Conservation (phyloP, 2,113 vertebrate genomes). For the Pluvianellus socialis region DNA sequence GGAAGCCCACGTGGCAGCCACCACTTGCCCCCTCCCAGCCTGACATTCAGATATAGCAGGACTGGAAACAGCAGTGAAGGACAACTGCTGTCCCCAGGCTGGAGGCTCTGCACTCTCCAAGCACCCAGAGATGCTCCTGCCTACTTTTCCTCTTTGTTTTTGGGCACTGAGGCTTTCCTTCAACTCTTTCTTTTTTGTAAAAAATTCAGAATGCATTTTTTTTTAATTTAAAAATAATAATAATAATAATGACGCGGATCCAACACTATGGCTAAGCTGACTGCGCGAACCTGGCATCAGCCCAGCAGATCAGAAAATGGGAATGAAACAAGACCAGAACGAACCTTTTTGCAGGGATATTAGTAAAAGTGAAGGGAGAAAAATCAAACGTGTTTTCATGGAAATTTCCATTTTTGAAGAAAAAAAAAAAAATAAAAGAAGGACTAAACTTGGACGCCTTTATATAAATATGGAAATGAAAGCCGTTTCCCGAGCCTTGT, state of each 20-base stretch:
- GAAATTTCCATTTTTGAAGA: conserved; percentile 62
- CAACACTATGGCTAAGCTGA: not conserved
- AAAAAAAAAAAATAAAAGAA: conserved; percentile 16
- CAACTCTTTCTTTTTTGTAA: not conserved
- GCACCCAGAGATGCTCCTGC: not conserved
- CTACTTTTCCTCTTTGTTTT: not conserved
- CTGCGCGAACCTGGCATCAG: not conserved
- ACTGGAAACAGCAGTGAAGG: not conserved
- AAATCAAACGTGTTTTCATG: not conserved
- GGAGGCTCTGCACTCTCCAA: not conserved
- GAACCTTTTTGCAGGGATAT: not conserved
- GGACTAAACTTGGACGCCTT: conserved; percentile 35
- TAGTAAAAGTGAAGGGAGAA: not conserved
- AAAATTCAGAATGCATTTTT: not conserved
- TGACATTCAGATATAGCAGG: not conserved
- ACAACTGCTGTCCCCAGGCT: not conserved
- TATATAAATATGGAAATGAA: conserved; percentile 65
- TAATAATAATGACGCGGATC: not conserved
- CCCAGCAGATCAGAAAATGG: not conserved
- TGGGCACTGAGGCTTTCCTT: not conserved
- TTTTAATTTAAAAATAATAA: not conserved
- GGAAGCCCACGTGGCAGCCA: not conserved
- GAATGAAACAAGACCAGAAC: not conserved
- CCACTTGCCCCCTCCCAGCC: not conserved
- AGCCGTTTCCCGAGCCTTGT: not conserved